These are phyloP conservation scores for Callyntrura guangdongensis DNA, from an alignment of 2,888 invertebrate species.

Conservation along the genomic window DNA sequence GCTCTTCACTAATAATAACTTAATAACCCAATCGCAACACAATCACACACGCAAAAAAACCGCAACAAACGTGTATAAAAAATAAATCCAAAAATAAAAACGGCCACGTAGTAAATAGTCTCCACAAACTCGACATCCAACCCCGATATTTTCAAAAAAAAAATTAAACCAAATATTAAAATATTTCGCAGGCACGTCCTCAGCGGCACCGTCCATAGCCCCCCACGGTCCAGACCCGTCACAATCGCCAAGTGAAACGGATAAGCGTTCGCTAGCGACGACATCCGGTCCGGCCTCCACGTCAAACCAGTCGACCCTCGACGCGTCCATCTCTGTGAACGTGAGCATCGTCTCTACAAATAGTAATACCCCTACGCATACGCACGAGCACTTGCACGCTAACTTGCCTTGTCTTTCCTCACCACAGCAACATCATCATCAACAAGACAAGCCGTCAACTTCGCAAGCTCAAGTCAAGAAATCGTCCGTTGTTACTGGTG, in stretches of 20 bases:
- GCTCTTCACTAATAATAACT: too few relatives aligned
- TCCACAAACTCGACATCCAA: too few relatives aligned
- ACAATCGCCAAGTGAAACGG: background rate
- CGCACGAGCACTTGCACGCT: conserved; percentile 52
- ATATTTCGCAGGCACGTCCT: conserved; percentile 25
- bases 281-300: background rate
- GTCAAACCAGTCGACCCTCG: conserved; percentile 16
- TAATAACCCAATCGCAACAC: too few relatives aligned
- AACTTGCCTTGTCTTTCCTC: conserved; percentile 1
- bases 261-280: background rate
- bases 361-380: conserved; percentile 75
- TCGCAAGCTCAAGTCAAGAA: conserved; percentile 51
- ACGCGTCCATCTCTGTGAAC: conserved; percentile 82
- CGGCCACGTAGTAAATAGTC: too few relatives aligned
- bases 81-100: too few relatives aligned
- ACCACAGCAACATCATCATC: conserved; percentile 22
- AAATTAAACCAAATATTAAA: too few relatives aligned
- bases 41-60: too few relatives aligned
- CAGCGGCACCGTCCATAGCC: conserved; percentile 21
- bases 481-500: background rate
- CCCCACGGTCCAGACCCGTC: background rate
- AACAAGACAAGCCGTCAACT: conserved; percentile 20
- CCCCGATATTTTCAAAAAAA: too few relatives aligned
- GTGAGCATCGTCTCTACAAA: conserved; percentile 76
- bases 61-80: too few relatives aligned